Base-by-base conservation (phyloP, 2,113 vertebrate genomes). In the Upupa epops region DNA sequence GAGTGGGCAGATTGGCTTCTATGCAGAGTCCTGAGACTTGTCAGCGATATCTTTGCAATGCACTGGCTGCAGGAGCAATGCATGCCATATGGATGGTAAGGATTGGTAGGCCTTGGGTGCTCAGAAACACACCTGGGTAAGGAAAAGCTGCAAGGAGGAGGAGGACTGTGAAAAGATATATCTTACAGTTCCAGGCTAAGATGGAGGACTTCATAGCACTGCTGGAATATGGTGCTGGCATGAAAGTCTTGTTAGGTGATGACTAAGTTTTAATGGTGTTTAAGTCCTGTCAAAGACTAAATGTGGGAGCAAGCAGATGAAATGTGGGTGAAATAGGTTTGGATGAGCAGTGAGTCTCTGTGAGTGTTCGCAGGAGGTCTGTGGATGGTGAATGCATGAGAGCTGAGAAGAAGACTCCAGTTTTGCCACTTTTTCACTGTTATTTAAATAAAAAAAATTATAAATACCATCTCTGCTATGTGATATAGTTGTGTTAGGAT, bases 1-100 rank as follows among this genome's bases (percentile, higher is more conserved):
- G 15, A 7, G 34, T 80, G 34, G 26, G 14, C 20, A 54, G 0
- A 0, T 4, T 28, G 20, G 3, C 7, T 24, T 59, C 6, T 14
- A 3, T 6, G 4, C 15, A 32, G 45, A 51, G 42, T 26, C 0
- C 0, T 26, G 36, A 34, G 36, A 49, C 28, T 1, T 5, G 10
- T 10, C 10, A 16, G 21, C 9, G 69, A 63, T 24, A 17, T 14
- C 40, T 5, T 52, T 34, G 20, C 22, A 61, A 36, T 64, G 49
- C 5, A 7, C 17, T 22, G 18, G 17, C 24, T 76, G 32, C 29
- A 54, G 72, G 25, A 60, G 13, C 29, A 36, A 45, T 6, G 34
- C 18, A 29, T 64, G 24, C 17, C 5, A 3, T 31, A n/a, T 25
- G 34, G 5, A 11, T 8, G 10, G 19, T 11, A 6, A 25, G 55